Conservation (phyloP, 2,888 invertebrate genomes). For the Rotaria socialis region DNA sequence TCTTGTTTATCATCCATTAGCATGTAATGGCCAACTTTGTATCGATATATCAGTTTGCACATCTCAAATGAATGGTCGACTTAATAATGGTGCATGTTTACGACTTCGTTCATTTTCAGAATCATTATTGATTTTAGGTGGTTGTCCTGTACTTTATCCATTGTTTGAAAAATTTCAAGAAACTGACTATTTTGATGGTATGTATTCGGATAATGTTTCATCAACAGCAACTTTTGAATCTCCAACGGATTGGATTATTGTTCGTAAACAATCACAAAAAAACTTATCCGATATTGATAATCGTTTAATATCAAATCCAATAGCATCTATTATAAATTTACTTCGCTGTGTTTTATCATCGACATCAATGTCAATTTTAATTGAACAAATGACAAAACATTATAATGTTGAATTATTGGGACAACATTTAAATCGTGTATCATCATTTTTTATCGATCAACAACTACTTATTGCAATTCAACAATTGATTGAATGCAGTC, state of each 20-base stretch:
- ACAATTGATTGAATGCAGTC: constrained; percentile 1
- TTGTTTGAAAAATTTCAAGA: constrained; percentile 21
- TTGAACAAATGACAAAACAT: constrained; percentile 36
- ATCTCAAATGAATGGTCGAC: constrained; percentile 15
- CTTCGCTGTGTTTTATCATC: constrained; percentile 24
- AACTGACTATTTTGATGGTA: not conserved
- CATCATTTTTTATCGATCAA: constrained; percentile 63
- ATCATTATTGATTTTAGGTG: not conserved
- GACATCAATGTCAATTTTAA: not conserved
- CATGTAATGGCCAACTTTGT: constrained; percentile 5
- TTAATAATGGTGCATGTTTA: constrained; percentile 27
- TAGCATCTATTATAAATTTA: not conserved
- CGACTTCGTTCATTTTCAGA: constrained; percentile 8
- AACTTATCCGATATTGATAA: not conserved
- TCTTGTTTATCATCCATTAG: constrained; percentile 33
- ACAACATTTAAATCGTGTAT: constrained; percentile 52
- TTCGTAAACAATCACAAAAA: not conserved
- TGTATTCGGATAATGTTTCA: not conserved
- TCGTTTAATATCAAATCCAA: not conserved
- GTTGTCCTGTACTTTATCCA: not conserved
- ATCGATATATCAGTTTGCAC: not conserved
- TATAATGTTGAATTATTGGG: constrained; percentile 37
- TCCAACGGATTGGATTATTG: too few relatives aligned
- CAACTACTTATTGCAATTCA: constrained; percentile 60
- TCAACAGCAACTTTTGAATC: not conserved